phyloP scores from a whole-genome alignment of 2,113 vertebrate species.

The Varanus salvator region DNA sequence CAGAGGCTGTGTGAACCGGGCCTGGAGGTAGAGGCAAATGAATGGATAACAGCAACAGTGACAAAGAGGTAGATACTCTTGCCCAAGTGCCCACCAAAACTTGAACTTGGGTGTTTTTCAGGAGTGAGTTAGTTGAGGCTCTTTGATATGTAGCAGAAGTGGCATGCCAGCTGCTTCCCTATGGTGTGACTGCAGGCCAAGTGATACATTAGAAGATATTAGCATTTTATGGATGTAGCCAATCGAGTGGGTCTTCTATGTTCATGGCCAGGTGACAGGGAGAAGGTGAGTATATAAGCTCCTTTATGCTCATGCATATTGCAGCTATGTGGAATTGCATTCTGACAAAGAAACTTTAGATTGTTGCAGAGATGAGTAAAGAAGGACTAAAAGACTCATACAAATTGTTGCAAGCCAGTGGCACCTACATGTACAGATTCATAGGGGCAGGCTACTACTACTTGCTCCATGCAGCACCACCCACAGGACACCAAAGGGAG shows the following conservation, averaged over 20 bases:
- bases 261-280: too few relatives aligned
- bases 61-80: neutral
- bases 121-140: neutral
- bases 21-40: neutral
- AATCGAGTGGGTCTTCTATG: too few relatives aligned
- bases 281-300: neutral
- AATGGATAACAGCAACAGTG: neutral
- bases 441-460: neutral
- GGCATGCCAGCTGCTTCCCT: too few relatives aligned
- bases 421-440: neutral
- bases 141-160: neutral
- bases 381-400: neutral
- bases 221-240: too few relatives aligned
- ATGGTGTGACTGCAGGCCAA: too few relatives aligned
- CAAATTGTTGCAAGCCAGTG: neutral
- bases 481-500: neutral
- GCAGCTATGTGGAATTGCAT: neutral
- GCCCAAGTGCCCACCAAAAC: neutral
- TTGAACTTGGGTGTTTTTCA: neutral
- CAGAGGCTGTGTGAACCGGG: neutral
- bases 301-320: neutral
- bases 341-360: neutral
- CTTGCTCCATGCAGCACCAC: neutral
- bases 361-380: neutral
- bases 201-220: too few relatives aligned